Percentiles rank a stretch among this genome's conserved stretches.
Conservation (phyloP, 2,888 invertebrate genomes). For the Acrobasis repandana region DNA sequence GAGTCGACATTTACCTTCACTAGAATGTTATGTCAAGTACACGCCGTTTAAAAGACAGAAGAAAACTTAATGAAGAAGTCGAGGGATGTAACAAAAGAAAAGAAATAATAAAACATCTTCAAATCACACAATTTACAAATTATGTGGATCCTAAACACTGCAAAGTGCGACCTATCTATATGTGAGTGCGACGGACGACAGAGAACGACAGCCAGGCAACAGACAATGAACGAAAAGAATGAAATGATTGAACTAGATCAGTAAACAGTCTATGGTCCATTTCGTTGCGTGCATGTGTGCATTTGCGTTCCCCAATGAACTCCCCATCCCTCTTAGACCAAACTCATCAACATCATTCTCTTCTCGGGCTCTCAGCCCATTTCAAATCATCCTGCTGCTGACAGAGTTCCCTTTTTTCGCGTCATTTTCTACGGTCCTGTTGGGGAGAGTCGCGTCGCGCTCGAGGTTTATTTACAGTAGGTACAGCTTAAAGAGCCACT, state of each 20-base stretch:
- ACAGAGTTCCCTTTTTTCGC: too few species aligned
- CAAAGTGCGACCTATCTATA: constrained; percentile 24
- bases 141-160: constrained; percentile 33
- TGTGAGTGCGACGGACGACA: constrained; percentile 11
- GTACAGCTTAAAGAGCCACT: too few species aligned
- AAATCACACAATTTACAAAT: constrained; percentile 45
- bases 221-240: constrained; percentile 26
- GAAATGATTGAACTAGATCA: constrained; percentile 1
- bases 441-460: too few species aligned
- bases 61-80: constrained; percentile 29
- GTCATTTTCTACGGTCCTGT: too few species aligned
- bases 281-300: too few species aligned
- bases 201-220: constrained; percentile 36
- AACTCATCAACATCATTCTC: too few species aligned
- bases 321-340: too few species aligned
- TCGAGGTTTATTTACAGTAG: too few species aligned
- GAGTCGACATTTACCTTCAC: constrained; percentile 58
- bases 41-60: constrained; percentile 39
- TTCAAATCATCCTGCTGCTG: too few species aligned
- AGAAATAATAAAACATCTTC: constrained; percentile 45
- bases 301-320: too few species aligned
- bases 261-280: neutral
- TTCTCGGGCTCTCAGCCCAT: too few species aligned
- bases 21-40: constrained; percentile 51
- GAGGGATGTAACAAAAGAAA: constrained; percentile 28